phyloP scores from a whole-genome alignment of 2,113 vertebrate species.

The Tupaia chinensis region DNA sequence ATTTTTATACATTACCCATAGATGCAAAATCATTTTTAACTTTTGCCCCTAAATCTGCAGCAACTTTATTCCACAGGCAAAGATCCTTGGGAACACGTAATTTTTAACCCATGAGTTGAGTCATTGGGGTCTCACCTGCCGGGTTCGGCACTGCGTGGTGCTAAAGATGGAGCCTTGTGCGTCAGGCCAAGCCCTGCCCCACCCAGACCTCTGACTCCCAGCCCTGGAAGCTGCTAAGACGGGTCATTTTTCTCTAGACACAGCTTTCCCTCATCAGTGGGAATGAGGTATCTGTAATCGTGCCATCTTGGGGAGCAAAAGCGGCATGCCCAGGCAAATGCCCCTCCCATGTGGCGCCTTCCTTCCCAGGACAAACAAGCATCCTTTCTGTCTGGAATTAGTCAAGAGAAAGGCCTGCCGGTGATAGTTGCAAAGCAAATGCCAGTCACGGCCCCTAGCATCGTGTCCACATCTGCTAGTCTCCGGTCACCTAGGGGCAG shows the following conservation, averaged over 20 bases:
- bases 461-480: accelerated
- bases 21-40: background rate
- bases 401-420: background rate
- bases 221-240: background rate
- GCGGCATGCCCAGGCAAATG: background rate
- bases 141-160: background rate
- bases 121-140: background rate
- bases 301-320: background rate
- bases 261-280: background rate
- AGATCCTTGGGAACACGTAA: background rate
- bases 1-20: background rate
- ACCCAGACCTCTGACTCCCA: accelerated
- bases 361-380: background rate
- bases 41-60: background rate
- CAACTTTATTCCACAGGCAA: background rate
- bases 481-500: background rate
- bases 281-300: background rate
- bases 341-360: background rate
- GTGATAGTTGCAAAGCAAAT: background rate
- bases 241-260: background rate
- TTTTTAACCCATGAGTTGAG: background rate
- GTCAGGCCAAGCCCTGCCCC: no score
- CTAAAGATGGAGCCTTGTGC: background rate
- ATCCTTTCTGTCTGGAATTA: background rate
- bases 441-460: background rate